These are phyloP conservation scores for Drosophila pectinifera DNA, from an alignment of 1,140 invertebrate species.

Conservation along the genomic window DNA sequence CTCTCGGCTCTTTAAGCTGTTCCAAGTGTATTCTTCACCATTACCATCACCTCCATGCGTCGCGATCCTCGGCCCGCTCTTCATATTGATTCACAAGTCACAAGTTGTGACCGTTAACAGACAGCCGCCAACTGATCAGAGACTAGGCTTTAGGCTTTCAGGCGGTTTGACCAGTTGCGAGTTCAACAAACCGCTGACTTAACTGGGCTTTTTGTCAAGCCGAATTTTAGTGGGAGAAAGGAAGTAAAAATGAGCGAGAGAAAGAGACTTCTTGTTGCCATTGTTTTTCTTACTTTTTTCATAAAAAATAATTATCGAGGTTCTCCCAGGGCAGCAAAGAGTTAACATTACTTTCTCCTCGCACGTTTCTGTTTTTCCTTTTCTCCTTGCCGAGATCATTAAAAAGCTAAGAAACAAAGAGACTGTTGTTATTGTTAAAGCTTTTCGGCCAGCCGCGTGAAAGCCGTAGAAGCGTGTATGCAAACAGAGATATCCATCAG, in stretches of 20 bases:
- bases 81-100: slow-evolving; percentile 39
- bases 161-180: slow-evolving; percentile 46
- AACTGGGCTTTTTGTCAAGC: slow-evolving; percentile 15
- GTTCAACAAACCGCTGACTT: slow-evolving; percentile 61
- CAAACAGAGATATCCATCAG: slow-evolving; percentile 38
- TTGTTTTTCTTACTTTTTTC: slow-evolving; percentile 21
- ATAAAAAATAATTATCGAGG: slow-evolving; percentile 27
- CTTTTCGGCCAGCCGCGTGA: slow-evolving; percentile 34
- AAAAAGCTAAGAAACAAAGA: slow-evolving; percentile 11
- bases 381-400: slow-evolving; percentile 29
- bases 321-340: slow-evolving; percentile 8
- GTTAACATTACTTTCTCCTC: slow-evolving; percentile 41
- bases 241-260: slow-evolving; percentile 1
- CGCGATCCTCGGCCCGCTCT: background rate
- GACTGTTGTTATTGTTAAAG: slow-evolving; percentile 10
- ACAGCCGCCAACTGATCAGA: slow-evolving; percentile 10
- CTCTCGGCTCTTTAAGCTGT: slow-evolving; percentile 43
- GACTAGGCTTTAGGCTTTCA: slow-evolving; percentile 46
- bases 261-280: slow-evolving; percentile 36
- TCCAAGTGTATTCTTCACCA: slow-evolving; percentile 51
- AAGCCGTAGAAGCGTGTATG: slow-evolving; percentile 45
- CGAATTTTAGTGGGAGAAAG: background rate
- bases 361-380: slow-evolving; percentile 30
- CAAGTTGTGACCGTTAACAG: slow-evolving; percentile 52
- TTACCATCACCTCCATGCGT: slow-evolving; percentile 1